These are phyloP conservation scores for Pangasius sanitwongsei DNA, from an alignment of 2,797 vertebrate species.

Conservation along the genomic window DNA sequence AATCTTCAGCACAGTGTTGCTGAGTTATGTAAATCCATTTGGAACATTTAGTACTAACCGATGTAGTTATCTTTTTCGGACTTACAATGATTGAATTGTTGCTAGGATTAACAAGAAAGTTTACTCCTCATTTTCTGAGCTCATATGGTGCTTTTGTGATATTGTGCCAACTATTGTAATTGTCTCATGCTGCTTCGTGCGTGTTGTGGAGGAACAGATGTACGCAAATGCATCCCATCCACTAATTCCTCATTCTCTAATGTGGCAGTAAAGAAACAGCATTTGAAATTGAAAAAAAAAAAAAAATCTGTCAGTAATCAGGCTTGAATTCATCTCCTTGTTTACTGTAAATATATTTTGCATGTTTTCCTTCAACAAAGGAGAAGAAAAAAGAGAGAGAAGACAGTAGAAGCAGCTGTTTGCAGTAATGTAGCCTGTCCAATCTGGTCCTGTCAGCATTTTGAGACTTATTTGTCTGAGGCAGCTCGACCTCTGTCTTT, in stretches of 20 bases:
- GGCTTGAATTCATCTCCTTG: constrained; percentile 57
- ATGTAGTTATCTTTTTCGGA: constrained; percentile 6
- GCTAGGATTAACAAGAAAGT: neutral
- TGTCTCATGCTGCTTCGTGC: constrained; percentile 7
- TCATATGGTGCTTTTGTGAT: constrained; percentile 42
- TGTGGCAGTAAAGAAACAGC: constrained; percentile 23
- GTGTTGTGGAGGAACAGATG: constrained; percentile 40
- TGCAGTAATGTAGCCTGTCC: constrained; percentile 64
- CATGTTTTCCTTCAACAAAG: constrained; percentile 47
- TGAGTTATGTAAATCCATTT: constrained; percentile 19
- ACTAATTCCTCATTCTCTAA: constrained; percentile 35
- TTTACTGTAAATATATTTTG: constrained; percentile 55
- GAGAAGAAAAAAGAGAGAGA: constrained; percentile 24
- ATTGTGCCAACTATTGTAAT: neutral
- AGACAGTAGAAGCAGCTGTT: constrained; percentile 60
- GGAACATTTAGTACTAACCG: neutral
- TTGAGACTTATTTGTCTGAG: constrained; percentile 65
- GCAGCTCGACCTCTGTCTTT: constrained; percentile 63
- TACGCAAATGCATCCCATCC: constrained; percentile 41
- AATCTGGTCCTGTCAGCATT: constrained; percentile 66
- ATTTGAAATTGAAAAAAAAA: constrained; percentile 30
- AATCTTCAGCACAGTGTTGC: constrained; percentile 10
- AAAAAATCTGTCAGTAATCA: constrained; percentile 64
- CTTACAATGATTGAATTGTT: neutral
- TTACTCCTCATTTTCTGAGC: neutral